These are phyloP conservation scores for Ephialtes manifestator DNA, from an alignment of 2,888 invertebrate genomes.

Conservation along the genomic window DNA sequence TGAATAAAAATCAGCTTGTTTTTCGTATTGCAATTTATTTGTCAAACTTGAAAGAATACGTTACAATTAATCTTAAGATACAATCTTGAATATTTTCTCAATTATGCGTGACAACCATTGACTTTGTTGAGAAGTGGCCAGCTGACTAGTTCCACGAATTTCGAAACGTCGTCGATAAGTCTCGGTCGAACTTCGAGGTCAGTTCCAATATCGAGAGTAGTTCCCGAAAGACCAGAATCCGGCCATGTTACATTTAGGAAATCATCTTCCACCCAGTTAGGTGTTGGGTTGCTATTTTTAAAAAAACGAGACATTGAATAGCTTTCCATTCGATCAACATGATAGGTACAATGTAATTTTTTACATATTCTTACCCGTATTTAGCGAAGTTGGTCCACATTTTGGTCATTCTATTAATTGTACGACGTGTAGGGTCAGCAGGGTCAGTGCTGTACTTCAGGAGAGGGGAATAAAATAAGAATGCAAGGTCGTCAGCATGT, in stretches of 20 bases:
- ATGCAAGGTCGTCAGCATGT: slow-evolving; percentile 35
- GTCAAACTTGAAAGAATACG: too few species aligned
- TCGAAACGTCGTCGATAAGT: too few species aligned
- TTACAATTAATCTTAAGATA: too few species aligned
- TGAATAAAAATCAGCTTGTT: too few species aligned
- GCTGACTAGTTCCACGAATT: too few species aligned
- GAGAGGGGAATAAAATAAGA: slow-evolving; percentile 6
- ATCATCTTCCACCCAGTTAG: slow-evolving; percentile 35
- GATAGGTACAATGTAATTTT: too few species aligned
- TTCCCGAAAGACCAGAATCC: slow-evolving; percentile 62
- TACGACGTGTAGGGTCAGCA: slow-evolving; percentile 8
- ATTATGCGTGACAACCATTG: too few species aligned
- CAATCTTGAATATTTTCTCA: too few species aligned
- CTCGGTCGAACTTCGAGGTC: not conserved
- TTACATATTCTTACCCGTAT: slow-evolving; percentile 31
- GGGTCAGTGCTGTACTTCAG: slow-evolving; percentile 17
- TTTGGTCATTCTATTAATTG: slow-evolving; percentile 38
- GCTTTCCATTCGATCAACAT: too few species aligned
- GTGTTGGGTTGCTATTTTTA: slow-evolving; percentile 77
- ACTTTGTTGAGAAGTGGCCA: too few species aligned
- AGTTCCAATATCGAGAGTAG: slow-evolving; percentile 67
- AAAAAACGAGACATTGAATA: not conserved
- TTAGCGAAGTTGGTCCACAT: too few species aligned
- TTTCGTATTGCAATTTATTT: too few species aligned
- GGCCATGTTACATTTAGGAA: slow-evolving; percentile 67